Percentiles rank a stretch among this genome's conserved stretches.
These are phyloP conservation scores for Mythimna pallens DNA, from an alignment of 2,888 invertebrate species.

Conservation along the genomic window DNA sequence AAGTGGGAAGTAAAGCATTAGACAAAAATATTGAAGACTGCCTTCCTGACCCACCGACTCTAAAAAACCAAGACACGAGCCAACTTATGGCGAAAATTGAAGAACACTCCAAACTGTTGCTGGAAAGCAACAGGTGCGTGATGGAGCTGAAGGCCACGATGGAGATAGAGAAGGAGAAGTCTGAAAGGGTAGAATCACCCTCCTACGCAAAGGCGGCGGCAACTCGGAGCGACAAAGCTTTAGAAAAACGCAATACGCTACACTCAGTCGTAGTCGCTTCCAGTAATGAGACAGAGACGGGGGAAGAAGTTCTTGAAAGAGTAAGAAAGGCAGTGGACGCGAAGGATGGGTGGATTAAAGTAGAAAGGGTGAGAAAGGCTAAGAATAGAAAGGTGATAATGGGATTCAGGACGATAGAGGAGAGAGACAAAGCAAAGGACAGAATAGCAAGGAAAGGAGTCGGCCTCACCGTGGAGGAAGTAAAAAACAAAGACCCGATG, in stretches of 20 bases:
- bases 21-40: too few relatives aligned
- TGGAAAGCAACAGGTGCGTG: too few relatives aligned
- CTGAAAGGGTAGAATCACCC: too few relatives aligned
- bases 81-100: too few relatives aligned
- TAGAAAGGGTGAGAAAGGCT: background rate
- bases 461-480: background rate
- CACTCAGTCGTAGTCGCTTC: slow-evolving; percentile 2
- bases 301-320: background rate
- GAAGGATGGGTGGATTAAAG: background rate
- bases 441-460: background rate
- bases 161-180: too few relatives aligned
- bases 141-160: too few relatives aligned
- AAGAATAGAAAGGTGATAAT: background rate
- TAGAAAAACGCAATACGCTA: background rate
- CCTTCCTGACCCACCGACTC: too few relatives aligned
- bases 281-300: background rate
- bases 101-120: too few relatives aligned
- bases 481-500: slow-evolving; percentile 3
- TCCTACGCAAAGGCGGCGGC: background rate
- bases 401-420: background rate
- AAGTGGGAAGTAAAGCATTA: too few relatives aligned
- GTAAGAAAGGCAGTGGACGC: slow-evolving; percentile 1
- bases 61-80: too few relatives aligned
- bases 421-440: background rate
- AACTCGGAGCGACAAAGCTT: too few relatives aligned